A percentile compares a stretch with the other conserved stretches of the same genome.
Evolutionary conservation across 2,113 vertebrate species (phyloP).

Genomic region (Mionectes macconnelli): DNA sequence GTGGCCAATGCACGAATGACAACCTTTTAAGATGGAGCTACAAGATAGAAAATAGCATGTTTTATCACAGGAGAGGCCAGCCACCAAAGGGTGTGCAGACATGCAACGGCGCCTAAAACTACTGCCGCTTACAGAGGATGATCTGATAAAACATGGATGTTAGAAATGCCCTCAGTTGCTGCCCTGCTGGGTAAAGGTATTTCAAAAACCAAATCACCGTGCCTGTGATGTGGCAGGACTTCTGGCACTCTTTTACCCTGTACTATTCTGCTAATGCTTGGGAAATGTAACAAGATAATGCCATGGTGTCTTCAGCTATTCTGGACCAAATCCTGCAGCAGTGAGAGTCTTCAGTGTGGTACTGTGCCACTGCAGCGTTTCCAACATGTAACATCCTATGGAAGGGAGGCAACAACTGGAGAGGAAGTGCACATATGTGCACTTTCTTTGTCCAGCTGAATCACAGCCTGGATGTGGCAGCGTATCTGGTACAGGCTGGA

Average conservation of each 20-base stretch:
- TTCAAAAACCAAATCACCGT: neutral
- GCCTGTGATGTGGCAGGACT: neutral
- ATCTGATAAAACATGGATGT: constrained; percentile 15
- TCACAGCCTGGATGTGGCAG: neutral
- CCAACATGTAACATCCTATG: neutral
- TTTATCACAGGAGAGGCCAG: constrained; percentile 4
- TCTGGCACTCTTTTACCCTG: neutral
- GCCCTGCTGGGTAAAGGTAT: neutral
- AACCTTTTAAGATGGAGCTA: neutral
- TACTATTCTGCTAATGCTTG: neutral
- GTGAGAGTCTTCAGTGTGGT: neutral
- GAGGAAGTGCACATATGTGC: neutral
- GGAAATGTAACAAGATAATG: neutral
- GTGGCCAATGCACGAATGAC: neutral
- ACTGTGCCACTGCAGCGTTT: neutral
- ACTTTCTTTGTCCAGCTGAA: neutral
- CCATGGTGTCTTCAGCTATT: neutral
- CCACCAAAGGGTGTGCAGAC: neutral
- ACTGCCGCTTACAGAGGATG: neutral
- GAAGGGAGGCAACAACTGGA: neutral
- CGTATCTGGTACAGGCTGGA: neutral
- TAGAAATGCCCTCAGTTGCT: neutral
- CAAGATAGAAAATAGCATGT: neutral
- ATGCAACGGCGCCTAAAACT: neutral
- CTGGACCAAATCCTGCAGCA: neutral